Evolutionary conservation across 1,140 invertebrate species (phyloP), one percentile per base, ranked within the genome.

Genomic region (Euwallacea fornicatus): DNA sequence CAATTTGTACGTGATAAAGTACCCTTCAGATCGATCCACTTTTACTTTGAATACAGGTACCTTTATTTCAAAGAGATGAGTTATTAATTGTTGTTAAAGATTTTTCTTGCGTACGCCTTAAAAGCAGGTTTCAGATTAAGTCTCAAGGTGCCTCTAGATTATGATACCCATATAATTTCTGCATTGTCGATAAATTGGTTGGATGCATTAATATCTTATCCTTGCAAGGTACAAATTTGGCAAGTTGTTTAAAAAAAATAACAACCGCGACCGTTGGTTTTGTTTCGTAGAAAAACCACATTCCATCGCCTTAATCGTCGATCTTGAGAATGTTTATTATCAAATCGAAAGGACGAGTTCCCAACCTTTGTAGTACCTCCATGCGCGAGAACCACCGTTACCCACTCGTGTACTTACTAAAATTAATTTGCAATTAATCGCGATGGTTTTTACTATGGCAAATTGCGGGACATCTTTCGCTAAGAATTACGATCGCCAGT

Each of bases 221-320:
- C 60, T 62, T 62, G 60, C 41, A 62, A 62, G 11, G 41, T 62
- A 42, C 60, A 62, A 62, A 62, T 62, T 62, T 62, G 60, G 60
- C 46, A 50, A 50, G 9, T 50, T 10, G 46, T 50, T 50, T 50
- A 13, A 13, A 50, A 61, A 44, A 62, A 44, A 62, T 15, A 62
- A 44, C n/a, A 44, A 46, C 60, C 43, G 41, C 41, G 7, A 46
- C n/a, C 60, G 13, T 13, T 50, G 9, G 46, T 50, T 62, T 42
- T 62, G 42, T 62, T 62, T 62, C 60, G 60, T 62, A 62, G 60
- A 62, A 62, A 62, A 62, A 62, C 60, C 41, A 21, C 60, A 62
- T 62, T 62, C 60, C 60, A 46, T 62, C 41, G 9, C 60, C 60
- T 62, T 62, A 62, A 13, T 44, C 13, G 42, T 10, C n/a, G 41